A percentile compares a stretch with the other conserved stretches of the same genome.
phyloP scores from a whole-genome alignment of 2,888 invertebrate species.

The Netelia melanura region DNA sequence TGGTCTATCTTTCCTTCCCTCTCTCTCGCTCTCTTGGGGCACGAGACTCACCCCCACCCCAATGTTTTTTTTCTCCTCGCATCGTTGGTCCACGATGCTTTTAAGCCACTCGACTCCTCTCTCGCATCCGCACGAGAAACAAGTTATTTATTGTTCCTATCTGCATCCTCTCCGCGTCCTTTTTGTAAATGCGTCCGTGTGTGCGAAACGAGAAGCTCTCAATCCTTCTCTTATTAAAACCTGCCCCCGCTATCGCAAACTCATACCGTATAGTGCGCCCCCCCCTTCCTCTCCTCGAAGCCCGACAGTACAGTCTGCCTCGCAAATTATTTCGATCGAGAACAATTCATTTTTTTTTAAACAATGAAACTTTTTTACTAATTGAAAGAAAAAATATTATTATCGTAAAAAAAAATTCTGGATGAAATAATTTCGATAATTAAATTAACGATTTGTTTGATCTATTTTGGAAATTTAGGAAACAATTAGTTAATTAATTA shows the following conservation, averaged over 20 bases:
- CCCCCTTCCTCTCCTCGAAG: not conserved
- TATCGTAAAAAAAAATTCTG: too few species aligned
- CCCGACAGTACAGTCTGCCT: conserved; percentile 76
- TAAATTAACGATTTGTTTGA: too few species aligned
- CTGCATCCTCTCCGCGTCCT: conserved; percentile 71
- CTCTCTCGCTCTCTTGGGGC: conserved; percentile 43
- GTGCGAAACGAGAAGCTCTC: conserved; percentile 78
- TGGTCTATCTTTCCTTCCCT: conserved; percentile 47
- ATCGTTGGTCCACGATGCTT: conserved; percentile 77
- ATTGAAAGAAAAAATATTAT: not conserved
- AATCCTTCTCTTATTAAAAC: conserved; percentile 84
- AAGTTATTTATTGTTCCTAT: conserved; percentile 84
- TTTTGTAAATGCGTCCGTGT: conserved; percentile 54
- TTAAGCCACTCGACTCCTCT: conserved; percentile 74
- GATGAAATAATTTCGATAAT: too few species aligned
- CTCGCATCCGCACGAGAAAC: conserved; percentile 73
- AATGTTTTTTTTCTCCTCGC: conserved; percentile 53
- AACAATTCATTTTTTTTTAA: not conserved
- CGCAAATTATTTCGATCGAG: conserved; percentile 69
- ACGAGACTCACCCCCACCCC: conserved; percentile 47
- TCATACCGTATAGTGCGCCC: conserved; percentile 75
- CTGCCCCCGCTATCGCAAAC: conserved; percentile 82
- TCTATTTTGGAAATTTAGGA: too few species aligned
- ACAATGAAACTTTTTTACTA: not conserved
- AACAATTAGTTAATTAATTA: too few species aligned